Evolutionary conservation across 2,888 invertebrate species (phyloP), one percentile per base, ranked within the genome.

Genomic region (Lepidocyrtinus sp.): DNA sequence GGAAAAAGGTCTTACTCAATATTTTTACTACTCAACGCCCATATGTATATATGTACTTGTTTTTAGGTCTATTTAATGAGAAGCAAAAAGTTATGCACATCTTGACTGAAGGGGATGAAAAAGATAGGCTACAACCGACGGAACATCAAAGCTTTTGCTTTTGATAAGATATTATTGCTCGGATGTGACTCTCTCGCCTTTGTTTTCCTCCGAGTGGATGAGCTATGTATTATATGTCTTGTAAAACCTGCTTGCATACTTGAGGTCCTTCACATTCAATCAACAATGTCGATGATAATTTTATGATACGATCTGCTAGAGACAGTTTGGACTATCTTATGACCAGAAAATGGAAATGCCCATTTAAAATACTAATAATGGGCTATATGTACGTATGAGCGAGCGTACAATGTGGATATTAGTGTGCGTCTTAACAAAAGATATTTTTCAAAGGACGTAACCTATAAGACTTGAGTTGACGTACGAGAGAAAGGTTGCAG

Each of bases 151-250:
- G 26, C 64, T 55, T 72, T 61, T 17, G 50, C 17, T 45, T 25
- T 64, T 73, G 73, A 73, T 73, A 74, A 67, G 74, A 74, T 74
- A 74, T 74, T 74, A 74, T 74, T 74, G 74, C 22, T 36, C 55
- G 19, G 67, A 74, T 67, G 74, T 74, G 74, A 65, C 74, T 74
- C 61, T 22, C 25, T 50, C 68, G 1, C n/a, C 2, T 36, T 21
- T 45, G 27, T 7, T 36, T 67, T 3, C 0, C 22, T 67, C 55
- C 24, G 55, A 65, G 74, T 74, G 67, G 67, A 65, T 73, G 65
- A 65, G 63, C 55, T n/a, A n/a, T 73, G 55, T 65, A 73, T 64
- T 64, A n/a, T n/a, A n/a, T n/a, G n/a, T n/a, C n/a, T 71, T 17
- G 50, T 12, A 12, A 17, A 12, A 73, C 73, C 26, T 65, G 65